Evolutionary conservation across 2,797 vertebrate genomes (phyloP), one percentile per base, ranked within the genome.

Genomic region (Lagothrix lagotricha): DNA sequence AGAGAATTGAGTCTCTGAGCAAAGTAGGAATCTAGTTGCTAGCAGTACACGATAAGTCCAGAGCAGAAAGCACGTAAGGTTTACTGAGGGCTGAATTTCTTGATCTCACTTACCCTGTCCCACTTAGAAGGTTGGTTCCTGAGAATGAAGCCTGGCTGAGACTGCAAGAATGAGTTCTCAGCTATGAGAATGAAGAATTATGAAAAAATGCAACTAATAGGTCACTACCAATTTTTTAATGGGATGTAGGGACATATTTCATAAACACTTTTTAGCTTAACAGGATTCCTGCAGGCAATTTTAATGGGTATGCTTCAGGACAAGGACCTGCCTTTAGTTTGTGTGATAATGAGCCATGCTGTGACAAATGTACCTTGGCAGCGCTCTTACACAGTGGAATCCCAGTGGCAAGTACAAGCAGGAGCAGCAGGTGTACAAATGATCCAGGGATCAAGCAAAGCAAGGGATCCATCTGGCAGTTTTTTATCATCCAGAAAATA

Each of bases 391-490:
- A 64, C 26, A 61, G 64, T 48, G 81, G 90, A 94, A 39, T 94
- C 77, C 88, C 77, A 67, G 88, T 9, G 94, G 81, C 79, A 81
- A 96, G 72, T 39, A 75, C 44, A 39, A 72, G 90, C 92, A 84
- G 85, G 81, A 73, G 22, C 24, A 93, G 72, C 88, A 96, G 94
- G 94, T 95, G 48, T 20, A 81, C 54, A 57, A 36, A 73, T 36
- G 88, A 92, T 90, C 93, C 84, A 90, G 81, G 88, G 93, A 97
- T 96, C 91, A 94, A 77, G 76, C 17, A 76, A 95, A 96, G 81
- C 94, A 96, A 97, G 46, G n/a, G 33, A 85, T 92, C 85, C 94
- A 97, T 52, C 94, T 96, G 96, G 84, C 44, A 41, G 76, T 30
- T 84, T 90, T 94, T 90, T 52, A 84, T 88, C 76, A 94, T 77